Conservation (phyloP, 2,888 invertebrate genomes). For the Dasypolia templi region DNA sequence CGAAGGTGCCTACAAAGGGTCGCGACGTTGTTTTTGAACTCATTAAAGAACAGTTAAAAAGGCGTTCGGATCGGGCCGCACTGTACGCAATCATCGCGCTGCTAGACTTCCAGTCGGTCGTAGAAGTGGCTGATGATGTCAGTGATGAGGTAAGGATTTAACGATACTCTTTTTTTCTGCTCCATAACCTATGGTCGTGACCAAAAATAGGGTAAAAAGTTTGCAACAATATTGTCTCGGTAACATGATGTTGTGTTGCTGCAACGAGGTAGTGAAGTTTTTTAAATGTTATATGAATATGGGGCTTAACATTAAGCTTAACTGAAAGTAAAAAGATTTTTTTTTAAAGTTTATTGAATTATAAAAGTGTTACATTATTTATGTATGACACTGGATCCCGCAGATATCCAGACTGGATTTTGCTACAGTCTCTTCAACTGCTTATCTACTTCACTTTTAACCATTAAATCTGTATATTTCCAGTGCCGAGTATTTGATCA, state of each 20-base stretch:
- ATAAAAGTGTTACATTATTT: too few relatives aligned
- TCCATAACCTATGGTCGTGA: neutral
- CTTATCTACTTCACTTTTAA: neutral
- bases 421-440: too few relatives aligned
- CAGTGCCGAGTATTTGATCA: conserved; percentile 92
- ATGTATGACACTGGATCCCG: too few relatives aligned
- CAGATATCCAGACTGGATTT: too few relatives aligned
- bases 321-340: too few relatives aligned
- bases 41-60: neutral
- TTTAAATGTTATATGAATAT: neutral
- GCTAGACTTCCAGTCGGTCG: conserved; percentile 79
- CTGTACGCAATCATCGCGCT: conserved; percentile 75
- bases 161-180: neutral
- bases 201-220: neutral
- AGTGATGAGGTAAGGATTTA: conserved; percentile 77
- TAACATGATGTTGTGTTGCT: neutral
- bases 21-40: neutral
- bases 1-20: conserved; percentile 39
- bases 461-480: conserved; percentile 6
- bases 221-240: neutral
- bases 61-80: too few relatives aligned
- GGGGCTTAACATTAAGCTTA: too few relatives aligned
- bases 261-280: neutral
- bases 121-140: conserved; percentile 75
- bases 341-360: too few relatives aligned